Evolutionary conservation across 2,797 vertebrate species (phyloP).

Genomic region (Nasua narica): DNA sequence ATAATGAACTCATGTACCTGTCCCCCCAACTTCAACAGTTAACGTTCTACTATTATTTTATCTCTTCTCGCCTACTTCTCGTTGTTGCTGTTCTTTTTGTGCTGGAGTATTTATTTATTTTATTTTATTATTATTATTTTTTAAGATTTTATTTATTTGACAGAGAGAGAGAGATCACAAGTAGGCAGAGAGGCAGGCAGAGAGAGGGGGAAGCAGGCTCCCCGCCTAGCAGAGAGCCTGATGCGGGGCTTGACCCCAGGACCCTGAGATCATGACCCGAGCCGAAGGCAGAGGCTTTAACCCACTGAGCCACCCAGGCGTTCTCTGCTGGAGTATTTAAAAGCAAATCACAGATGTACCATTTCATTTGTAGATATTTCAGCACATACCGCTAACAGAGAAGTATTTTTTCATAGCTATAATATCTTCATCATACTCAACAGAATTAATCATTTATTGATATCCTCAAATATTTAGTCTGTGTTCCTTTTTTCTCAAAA

Average conservation of each 20-base stretch:
- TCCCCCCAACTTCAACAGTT: not conserved
- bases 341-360: not conserved
- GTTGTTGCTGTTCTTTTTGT: not conserved
- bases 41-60: not conserved
- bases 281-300: no score
- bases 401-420: not conserved
- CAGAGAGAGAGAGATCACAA: no score
- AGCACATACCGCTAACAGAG: not conserved
- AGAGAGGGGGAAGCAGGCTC: no score
- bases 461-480: not conserved
- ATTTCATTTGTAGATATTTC: slow-evolving; percentile 30
- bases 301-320: no score
- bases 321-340: slow-evolving; percentile 4
- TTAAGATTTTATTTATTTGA: no score
- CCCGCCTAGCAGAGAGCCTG: no score
- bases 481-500: not conserved
- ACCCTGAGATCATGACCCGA: no score
- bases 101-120: not conserved
- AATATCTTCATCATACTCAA: not conserved
- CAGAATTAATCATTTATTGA: not conserved
- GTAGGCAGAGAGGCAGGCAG: no score
- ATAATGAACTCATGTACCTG: not conserved
- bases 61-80: not conserved
- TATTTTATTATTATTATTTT: no score
- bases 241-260: no score